Evolutionary conservation across 1,140 invertebrate genomes (phyloP), one percentile per base, ranked within the genome.

Genomic region (Rhizoglyphus robini): DNA sequence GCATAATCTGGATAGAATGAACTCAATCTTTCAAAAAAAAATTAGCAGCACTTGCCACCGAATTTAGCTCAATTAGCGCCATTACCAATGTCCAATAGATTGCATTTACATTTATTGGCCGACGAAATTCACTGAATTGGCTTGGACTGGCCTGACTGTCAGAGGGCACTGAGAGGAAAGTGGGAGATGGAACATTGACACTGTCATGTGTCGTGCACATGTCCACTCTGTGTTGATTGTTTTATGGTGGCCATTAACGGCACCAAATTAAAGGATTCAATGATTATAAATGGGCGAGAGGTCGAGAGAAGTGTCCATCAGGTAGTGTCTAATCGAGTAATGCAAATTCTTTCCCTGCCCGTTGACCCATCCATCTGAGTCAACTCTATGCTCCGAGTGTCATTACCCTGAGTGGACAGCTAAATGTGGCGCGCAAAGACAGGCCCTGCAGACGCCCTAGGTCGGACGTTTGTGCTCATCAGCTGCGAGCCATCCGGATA

Each of bases 171-270:
- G n/a, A n/a, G n/a, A n/a, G n/a, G n/a, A n/a, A n/a, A n/a, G n/a
- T n/a, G n/a, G n/a, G n/a, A n/a, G n/a, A n/a, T n/a, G n/a, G n/a
- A n/a, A 54, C 5, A 11, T 25, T 5, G 15, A 23, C 8, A 8
- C 8, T 54, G 51, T 54, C 51, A 23, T 54, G 51, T 54, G 51
- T 54, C 51, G 31, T 27, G 51, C 51, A 54, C 51, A 54, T 54
- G 51, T 54, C 51, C 51, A 54, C 8, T 8, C 20, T 8, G 51
- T 27, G 31, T 32, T 54, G 51, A 54, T 54, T 54, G 31, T 54
- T 23, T 54, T 32, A 15, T n/a, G n/a, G n/a, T 32, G 51, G 8
- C 23, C 51, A 32, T 32, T 54, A 41, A 8, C 8, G 36, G 8
- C 8, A 8, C 8, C 31, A 54, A 54, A 54, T 54, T 54, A 54